These are phyloP conservation scores for Pristionchus mayeri DNA, from an alignment of 2,888 invertebrate species.

Conservation along the genomic window DNA sequence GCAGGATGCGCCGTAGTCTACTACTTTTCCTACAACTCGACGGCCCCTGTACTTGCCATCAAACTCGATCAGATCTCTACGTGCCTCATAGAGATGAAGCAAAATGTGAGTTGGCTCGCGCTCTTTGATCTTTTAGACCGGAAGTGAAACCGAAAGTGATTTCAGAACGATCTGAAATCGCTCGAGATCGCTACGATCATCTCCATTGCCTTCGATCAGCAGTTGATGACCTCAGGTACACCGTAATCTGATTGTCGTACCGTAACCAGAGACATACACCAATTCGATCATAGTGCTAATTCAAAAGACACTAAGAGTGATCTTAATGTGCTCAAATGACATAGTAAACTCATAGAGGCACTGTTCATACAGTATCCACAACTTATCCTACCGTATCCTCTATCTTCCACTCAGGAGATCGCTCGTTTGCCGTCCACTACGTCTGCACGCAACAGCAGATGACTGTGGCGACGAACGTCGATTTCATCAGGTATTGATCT, in stretches of 20 bases:
- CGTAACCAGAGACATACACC: not conserved
- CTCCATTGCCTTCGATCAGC: conserved; percentile 43
- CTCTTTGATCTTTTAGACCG: too few relatives aligned
- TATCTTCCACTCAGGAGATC: conserved; percentile 51
- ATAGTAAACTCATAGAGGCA: too few relatives aligned
- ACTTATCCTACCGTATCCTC: not conserved
- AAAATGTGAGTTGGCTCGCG: conserved; percentile 2
- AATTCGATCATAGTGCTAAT: too few relatives aligned
- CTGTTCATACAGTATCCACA: not conserved
- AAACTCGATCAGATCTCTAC: conserved; percentile 14
- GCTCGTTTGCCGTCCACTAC: conserved; percentile 65
- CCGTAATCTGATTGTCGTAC: not conserved
- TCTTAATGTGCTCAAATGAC: too few relatives aligned
- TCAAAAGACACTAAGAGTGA: too few relatives aligned
- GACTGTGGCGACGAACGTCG: conserved; percentile 59
- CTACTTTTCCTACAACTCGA: conserved; percentile 25
- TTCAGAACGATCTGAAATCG: conserved; percentile 40
- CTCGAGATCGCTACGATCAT: conserved; percentile 33
- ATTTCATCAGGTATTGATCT: conserved; percentile 56
- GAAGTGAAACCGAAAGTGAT: too few relatives aligned
- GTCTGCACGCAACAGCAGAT: conserved; percentile 60
- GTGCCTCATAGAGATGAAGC: conserved; percentile 48
- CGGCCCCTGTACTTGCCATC: not conserved
- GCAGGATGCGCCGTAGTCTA: conserved; percentile 26
- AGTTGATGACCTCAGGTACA: conserved; percentile 42